A percentile compares a stretch with the other conserved stretches of the same genome.
Evolutionary conservation across 2,797 vertebrate species (phyloP).

Genomic region (Capromys pilorides): DNA sequence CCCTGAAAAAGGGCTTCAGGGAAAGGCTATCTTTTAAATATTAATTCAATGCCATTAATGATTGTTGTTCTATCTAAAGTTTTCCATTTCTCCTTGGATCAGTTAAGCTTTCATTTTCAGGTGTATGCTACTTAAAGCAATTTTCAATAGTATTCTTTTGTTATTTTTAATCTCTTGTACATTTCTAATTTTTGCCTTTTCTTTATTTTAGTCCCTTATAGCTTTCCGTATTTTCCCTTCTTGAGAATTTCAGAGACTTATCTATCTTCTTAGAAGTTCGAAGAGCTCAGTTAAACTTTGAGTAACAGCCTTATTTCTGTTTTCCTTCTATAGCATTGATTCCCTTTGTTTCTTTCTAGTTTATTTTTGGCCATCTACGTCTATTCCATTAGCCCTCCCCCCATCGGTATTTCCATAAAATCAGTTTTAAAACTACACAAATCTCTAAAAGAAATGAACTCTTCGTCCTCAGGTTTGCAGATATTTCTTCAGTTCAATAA

Average conservation of each 20-base stretch:
- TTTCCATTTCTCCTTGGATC: not conserved
- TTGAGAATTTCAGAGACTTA: conserved; percentile 25
- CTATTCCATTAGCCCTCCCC: not conserved
- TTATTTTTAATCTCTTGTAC: conserved; percentile 29
- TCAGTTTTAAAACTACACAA: not conserved
- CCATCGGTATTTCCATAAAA: not conserved
- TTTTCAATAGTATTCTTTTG: not conserved
- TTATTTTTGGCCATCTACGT: not conserved
- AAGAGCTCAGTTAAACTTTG: not conserved
- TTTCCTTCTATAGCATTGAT: not conserved
- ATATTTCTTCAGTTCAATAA: not conserved
- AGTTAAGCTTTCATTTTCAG: not conserved
- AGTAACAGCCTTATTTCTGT: not conserved
- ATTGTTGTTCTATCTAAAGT: not conserved
- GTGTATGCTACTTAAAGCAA: not conserved
- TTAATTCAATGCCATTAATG: not conserved
- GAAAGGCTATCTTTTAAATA: not conserved
- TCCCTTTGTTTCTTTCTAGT: not conserved
- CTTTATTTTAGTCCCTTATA: not conserved
- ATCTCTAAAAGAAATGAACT: not conserved
- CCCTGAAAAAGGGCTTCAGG: not conserved
- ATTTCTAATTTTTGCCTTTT: not conserved
- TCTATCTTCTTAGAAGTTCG: not conserved
- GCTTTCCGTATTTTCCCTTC: not conserved
- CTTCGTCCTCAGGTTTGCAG: not conserved